These are phyloP conservation scores for Margaritifera margaritifera DNA, from an alignment of 2,888 invertebrate genomes.

Conservation along the genomic window DNA sequence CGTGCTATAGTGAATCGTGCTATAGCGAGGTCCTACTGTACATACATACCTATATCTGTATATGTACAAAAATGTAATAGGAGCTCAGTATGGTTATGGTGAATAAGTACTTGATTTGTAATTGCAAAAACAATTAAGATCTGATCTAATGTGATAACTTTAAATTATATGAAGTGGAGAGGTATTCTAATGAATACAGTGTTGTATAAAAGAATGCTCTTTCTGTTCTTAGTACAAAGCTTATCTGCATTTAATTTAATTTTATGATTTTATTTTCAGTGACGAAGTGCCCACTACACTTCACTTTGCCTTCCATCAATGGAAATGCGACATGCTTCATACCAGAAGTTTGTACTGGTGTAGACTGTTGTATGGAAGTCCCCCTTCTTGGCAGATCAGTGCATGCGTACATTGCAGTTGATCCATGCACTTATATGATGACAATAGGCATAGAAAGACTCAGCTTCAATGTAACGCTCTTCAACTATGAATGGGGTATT, in stretches of 20 bases:
- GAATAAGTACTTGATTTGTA: too few relatives aligned
- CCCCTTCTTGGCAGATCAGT: conserved; percentile 18
- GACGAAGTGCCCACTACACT: conserved; percentile 14
- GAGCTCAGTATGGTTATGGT: too few relatives aligned
- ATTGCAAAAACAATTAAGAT: too few relatives aligned
- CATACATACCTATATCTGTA: too few relatives aligned
- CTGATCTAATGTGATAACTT: too few relatives aligned
- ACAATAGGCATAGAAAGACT: conserved; percentile 27
- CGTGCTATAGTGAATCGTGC: too few relatives aligned
- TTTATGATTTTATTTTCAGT: not conserved
- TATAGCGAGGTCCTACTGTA: too few relatives aligned
- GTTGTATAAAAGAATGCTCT: not conserved
- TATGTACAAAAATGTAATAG: too few relatives aligned
- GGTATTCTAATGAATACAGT: too few relatives aligned
- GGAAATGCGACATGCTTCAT: conserved; percentile 26
- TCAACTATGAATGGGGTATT: conserved; percentile 20
- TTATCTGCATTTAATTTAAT: too few relatives aligned
- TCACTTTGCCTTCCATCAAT: conserved; percentile 12
- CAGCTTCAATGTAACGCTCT: conserved; percentile 14
- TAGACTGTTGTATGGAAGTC: conserved; percentile 26
- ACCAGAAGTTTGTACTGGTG: conserved; percentile 28
- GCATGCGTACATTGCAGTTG: conserved; percentile 9
- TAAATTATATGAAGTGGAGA: too few relatives aligned
- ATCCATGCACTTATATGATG: conserved; percentile 15
- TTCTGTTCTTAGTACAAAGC: not conserved